phyloP scores from a whole-genome alignment of 2,888 invertebrate genomes.

The Halictus quadricinctus region DNA sequence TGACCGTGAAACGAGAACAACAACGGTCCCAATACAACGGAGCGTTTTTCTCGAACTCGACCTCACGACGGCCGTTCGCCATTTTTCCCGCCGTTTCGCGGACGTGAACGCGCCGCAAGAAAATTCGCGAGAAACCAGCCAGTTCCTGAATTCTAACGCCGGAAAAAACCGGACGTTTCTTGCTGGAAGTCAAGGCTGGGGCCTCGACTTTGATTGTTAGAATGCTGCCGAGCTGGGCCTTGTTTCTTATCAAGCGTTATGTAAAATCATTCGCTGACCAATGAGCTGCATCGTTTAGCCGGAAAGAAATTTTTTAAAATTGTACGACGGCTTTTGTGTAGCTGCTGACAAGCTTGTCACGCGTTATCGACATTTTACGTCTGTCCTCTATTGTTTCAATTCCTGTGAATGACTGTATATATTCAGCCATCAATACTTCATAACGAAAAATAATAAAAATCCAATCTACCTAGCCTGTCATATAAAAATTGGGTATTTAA shows the following conservation, averaged over 20 bases:
- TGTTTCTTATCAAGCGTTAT: slow-evolving; percentile 15
- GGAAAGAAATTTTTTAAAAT: not conserved
- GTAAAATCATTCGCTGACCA: not conserved
- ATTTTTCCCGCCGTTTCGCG: slow-evolving; percentile 34
- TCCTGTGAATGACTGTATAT: no score
- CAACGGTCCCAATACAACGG: not conserved
- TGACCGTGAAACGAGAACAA: slow-evolving; percentile 29
- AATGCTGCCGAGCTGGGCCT: slow-evolving; percentile 16
- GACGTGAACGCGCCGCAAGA: slow-evolving; percentile 37
- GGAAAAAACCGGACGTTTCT: slow-evolving; percentile 58
- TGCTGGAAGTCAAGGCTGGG: slow-evolving; percentile 58
- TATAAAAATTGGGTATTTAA: no score
- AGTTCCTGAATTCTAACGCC: slow-evolving; percentile 22
- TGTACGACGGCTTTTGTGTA: not conserved
- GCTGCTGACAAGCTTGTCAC: no score
- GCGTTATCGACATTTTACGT: no score
- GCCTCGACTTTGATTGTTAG: slow-evolving; percentile 63
- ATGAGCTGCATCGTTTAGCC: not conserved
- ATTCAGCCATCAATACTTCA: no score
- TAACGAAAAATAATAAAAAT: no score
- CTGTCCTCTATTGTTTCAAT: no score
- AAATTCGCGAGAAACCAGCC: slow-evolving; percentile 30
- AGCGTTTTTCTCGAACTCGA: not conserved
- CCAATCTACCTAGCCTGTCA: no score
- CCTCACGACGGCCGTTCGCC: slow-evolving; percentile 22